phyloP scores from a whole-genome alignment of 1,140 invertebrate species.

The Camponotus pennsylvanicus region DNA sequence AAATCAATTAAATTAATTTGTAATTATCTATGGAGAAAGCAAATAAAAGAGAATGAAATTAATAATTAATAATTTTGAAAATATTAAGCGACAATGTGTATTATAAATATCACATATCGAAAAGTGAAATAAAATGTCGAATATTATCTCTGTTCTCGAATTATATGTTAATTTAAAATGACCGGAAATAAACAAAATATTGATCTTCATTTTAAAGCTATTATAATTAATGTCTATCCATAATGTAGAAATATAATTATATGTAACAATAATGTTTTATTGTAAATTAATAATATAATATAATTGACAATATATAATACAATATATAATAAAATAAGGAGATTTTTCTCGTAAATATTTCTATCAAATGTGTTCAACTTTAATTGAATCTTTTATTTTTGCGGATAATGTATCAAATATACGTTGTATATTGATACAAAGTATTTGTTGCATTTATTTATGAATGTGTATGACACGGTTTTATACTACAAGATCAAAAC shows the following conservation, averaged over 20 bases:
- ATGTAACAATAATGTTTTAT: slow-evolving; percentile 14
- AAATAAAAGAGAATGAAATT: not conserved
- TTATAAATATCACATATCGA: not conserved
- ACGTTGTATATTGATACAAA: not conserved
- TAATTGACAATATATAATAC: no score
- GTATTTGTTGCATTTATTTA: slow-evolving; percentile 2
- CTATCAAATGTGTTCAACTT: not conserved
- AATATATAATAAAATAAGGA: not conserved
- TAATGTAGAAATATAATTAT: slow-evolving; percentile 21
- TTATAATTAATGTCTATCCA: slow-evolving; percentile 1
- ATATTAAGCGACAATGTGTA: not conserved
- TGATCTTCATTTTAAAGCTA: slow-evolving; percentile 21
- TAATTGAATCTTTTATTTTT: not conserved
- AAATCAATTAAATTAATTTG: not conserved
- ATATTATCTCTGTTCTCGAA: not conserved
- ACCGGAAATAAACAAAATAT: slow-evolving; percentile 15
- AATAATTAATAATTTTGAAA: not conserved
- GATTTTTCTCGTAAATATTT: not conserved
- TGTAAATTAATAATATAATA: slow-evolving; percentile 5
- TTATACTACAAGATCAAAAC: not conserved
- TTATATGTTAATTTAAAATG: slow-evolving; percentile 11
- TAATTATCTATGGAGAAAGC: not conserved
- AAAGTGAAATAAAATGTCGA: not conserved
- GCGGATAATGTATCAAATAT: not conserved
- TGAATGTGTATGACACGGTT: no score